Evolutionary conservation across 2,113 vertebrate genomes (phyloP).

Genomic region (Corapipo altera): DNA sequence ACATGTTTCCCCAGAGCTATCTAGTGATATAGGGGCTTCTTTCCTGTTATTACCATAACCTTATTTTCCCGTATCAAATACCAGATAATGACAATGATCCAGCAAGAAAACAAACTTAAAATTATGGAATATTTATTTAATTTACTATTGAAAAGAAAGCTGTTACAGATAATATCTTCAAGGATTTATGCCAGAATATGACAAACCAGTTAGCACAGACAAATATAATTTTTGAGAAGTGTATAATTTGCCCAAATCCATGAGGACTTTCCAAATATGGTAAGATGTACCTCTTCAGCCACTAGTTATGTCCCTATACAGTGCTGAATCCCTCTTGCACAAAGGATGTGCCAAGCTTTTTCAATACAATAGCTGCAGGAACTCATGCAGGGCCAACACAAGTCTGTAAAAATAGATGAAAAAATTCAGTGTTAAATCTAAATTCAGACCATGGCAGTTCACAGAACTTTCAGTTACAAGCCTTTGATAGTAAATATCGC

Average conservation of each 20-base stretch:
- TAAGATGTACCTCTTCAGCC: not conserved
- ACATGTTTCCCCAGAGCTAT: not conserved
- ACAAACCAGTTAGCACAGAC: not conserved
- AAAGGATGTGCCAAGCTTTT: not conserved
- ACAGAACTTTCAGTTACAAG: not conserved
- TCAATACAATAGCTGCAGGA: not conserved
- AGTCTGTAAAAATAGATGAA: not conserved
- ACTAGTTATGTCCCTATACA: not conserved
- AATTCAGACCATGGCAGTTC: not conserved
- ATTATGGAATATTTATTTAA: not conserved
- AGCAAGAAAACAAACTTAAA: not conserved
- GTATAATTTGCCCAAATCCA: not conserved
- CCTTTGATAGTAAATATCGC: not conserved
- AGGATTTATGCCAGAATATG: not conserved
- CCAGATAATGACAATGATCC: not conserved
- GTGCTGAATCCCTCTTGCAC: not conserved
- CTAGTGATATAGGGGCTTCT: not conserved
- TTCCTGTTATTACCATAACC: not conserved
- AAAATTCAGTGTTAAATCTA: not conserved
- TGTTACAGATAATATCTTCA: not conserved
- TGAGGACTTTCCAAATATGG: not conserved
- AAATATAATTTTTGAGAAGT: not conserved
- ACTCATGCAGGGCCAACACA: not conserved
- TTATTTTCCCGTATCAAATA: not conserved
- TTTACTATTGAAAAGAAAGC: not conserved